Percentiles rank a stretch among this genome's conserved stretches.
Evolutionary conservation across 2,797 vertebrate species (phyloP).

Genomic region (Tympanoctomys barrerae): DNA sequence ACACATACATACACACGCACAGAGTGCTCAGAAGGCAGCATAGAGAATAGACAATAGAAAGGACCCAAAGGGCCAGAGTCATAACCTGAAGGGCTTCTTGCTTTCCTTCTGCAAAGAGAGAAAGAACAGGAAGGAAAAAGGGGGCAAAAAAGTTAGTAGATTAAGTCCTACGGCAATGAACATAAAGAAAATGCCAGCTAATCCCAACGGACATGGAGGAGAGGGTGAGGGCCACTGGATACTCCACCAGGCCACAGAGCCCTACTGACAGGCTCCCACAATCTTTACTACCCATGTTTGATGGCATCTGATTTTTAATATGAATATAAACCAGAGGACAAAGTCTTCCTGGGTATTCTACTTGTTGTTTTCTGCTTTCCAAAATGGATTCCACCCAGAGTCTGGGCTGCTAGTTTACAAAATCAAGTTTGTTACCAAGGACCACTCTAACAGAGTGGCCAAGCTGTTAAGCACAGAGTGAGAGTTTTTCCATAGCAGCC

Average conservation of each 20-base stretch:
- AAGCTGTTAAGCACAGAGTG: background rate
- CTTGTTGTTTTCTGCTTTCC: background rate
- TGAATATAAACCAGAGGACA: conserved; percentile 51
- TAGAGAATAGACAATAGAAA: conserved; percentile 66
- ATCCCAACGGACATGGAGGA: background rate
- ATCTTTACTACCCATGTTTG: background rate
- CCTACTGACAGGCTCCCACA: background rate
- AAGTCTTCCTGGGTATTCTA: background rate
- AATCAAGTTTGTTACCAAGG: conserved; percentile 30
- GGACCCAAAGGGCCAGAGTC: conserved; percentile 80
- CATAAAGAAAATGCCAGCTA: conserved; percentile 57
- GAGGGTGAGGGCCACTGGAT: background rate
- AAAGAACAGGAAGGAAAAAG: conserved; percentile 73
- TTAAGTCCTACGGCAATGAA: conserved; percentile 48
- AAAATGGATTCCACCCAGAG: background rate
- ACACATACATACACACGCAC: conserved; percentile 63
- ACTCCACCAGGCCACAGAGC: background rate
- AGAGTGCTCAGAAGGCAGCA: conserved; percentile 21
- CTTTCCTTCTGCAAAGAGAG: conserved; percentile 92
- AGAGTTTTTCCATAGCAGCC: conserved; percentile 33
- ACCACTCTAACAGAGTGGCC: background rate
- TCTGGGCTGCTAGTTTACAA: background rate
- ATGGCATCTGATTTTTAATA: conserved; percentile 12
- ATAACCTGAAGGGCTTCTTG: conserved; percentile 95
- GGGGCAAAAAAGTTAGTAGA: conserved; percentile 81